Base-by-base conservation (phyloP, 2,113 vertebrate species). In the Agelaius phoeniceus region DNA sequence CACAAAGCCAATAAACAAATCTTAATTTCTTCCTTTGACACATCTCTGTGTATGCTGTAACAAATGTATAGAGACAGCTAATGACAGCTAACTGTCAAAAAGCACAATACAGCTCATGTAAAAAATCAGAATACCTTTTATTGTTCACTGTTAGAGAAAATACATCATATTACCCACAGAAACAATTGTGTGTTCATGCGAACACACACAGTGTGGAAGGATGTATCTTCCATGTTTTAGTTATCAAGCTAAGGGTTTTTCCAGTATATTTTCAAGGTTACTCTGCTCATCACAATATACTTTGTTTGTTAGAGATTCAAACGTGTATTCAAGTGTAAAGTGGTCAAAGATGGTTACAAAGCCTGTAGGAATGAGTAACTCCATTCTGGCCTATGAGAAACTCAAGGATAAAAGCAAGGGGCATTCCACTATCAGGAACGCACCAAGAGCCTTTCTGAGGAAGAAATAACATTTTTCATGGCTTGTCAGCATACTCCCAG, bases 111-210 rank as follows among this genome's bases (percentile, higher is more conserved):
- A 84, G 41, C 58, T 26, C 16, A 67, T 17, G 24, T 79, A 20
- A 81, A 96, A 97, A 97, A 91, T 7, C 92, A 88, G 43, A 93
- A 91, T 35, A 46, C 63, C 95, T 92, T 97, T 98, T 98, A 98
- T 98, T 98, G 78, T 94, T 95, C 73, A 78, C 92, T 79, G 54
- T 92, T 87, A 88, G 83, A 65, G 84, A 94, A 89, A 96, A 89
- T 83, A 90, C 90, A 98, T 54, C 21, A 1, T 93, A 55, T 73
- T 79, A 69, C 91, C 90, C 79, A 63, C 13, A 17, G 95, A 88
- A 95, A 89, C 41, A 84, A 65, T n/a, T 2, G 82, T 87, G 69
- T 31, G 8, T 55, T 96, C 89, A 82, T 81, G 81, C 1, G 44
- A 93, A 92, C 84, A 84, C 78, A 89, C 80, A 15, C 17, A 54